Evolutionary conservation across 2,797 vertebrate species (phyloP).

Genomic region (Megalops cyprinoides): DNA sequence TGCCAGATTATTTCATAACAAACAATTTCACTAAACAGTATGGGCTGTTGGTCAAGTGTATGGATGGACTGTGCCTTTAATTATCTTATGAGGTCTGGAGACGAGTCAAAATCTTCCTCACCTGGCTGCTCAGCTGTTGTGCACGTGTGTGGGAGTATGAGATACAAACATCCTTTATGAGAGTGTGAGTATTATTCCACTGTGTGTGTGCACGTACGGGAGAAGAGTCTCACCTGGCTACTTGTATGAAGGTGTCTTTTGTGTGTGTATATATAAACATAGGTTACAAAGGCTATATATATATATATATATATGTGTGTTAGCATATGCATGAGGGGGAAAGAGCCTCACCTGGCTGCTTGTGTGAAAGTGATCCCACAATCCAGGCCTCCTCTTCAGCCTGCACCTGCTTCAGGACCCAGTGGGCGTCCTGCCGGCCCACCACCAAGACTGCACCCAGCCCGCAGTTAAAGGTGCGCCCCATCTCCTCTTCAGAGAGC

Average conservation of each 20-base stretch:
- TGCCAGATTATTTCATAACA: background rate
- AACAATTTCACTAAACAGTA: background rate
- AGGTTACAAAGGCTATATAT: too few species aligned
- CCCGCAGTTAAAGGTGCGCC: constrained; percentile 92
- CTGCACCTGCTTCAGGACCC: constrained; percentile 77
- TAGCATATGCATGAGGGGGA: background rate
- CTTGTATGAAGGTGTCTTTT: constrained; percentile 68
- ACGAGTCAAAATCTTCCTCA: too few species aligned
- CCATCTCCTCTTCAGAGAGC: constrained; percentile 90
- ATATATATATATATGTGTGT: background rate
- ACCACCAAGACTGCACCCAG: constrained; percentile 88
- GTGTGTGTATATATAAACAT: too few species aligned
- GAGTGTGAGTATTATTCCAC: background rate
- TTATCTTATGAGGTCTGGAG: too few species aligned
- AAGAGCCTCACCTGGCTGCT: constrained; percentile 72
- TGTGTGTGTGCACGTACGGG: background rate
- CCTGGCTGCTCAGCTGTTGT: too few species aligned
- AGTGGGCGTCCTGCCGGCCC: constrained; percentile 71
- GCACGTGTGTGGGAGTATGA: too few species aligned
- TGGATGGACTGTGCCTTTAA: too few species aligned
- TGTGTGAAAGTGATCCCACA: constrained; percentile 79
- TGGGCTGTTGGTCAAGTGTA: too few species aligned
- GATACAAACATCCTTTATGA: background rate
- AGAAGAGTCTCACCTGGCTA: constrained; percentile 71
- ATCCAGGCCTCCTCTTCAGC: constrained; percentile 81